A percentile compares a stretch with the other conserved stretches of the same genome.
Evolutionary conservation across 2,797 vertebrate species (phyloP).

Genomic region (Periophthalmus magnuspinnatus): DNA sequence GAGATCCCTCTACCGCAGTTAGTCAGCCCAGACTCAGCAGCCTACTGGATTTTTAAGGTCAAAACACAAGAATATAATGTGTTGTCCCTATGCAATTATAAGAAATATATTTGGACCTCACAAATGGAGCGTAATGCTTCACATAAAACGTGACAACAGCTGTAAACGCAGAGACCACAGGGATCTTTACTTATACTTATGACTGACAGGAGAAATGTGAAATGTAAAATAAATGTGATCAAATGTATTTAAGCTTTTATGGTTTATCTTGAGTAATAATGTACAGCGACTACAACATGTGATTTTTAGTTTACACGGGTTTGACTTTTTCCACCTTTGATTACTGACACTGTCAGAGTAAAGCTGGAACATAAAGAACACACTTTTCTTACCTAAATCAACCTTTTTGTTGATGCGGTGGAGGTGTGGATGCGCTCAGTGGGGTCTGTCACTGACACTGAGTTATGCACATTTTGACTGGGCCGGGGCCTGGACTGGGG

Average conservation of each 20-base stretch:
- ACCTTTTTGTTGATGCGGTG: constrained; percentile 27
- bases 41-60: background rate
- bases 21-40: constrained; percentile 15
- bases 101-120: background rate
- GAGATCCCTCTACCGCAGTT: constrained; percentile 9
- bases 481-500: constrained; percentile 36
- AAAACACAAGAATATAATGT: background rate
- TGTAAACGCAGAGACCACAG: too few relatives aligned
- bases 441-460: constrained; percentile 47
- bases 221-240: too few relatives aligned
- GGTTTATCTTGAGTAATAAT: too few relatives aligned
- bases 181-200: too few relatives aligned
- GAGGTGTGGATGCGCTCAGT: constrained; percentile 26
- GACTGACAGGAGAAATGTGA: too few relatives aligned
- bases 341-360: background rate
- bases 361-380: background rate
- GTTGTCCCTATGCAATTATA: background rate
- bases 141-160: too few relatives aligned
- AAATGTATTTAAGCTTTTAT: background rate
- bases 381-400: constrained; percentile 2
- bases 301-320: too few relatives aligned
- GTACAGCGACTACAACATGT: too few relatives aligned
- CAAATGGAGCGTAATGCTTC: background rate
- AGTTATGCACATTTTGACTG: constrained; percentile 49
- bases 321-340: background rate